Evolutionary conservation across 2,797 vertebrate species (phyloP).

Genomic region (Mico argentatus): DNA sequence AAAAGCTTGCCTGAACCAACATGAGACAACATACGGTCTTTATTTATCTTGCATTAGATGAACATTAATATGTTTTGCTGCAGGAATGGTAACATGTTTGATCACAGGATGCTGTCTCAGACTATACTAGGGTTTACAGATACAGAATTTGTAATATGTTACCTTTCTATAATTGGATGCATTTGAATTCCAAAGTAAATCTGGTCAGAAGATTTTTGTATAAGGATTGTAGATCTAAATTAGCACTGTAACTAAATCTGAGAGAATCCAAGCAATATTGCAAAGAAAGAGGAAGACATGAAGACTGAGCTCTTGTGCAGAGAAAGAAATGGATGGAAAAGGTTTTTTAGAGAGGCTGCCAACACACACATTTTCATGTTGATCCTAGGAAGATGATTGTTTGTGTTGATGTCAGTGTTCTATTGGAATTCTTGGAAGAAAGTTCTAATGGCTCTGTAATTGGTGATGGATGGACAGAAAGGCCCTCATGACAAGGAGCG

Average conservation of each 20-base stretch:
- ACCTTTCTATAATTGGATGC: background rate
- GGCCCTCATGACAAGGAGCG: background rate
- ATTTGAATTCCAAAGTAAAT: background rate
- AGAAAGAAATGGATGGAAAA: fast-evolving
- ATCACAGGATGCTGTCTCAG: background rate
- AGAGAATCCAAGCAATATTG: background rate
- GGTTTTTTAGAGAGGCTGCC: background rate
- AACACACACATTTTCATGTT: background rate
- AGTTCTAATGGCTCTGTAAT: background rate
- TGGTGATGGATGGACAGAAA: background rate
- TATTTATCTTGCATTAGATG: background rate
- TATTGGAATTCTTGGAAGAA: background rate
- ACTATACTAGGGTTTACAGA: background rate
- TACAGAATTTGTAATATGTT: background rate
- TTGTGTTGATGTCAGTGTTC: background rate
- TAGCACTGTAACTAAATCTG: background rate
- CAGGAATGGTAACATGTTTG: background rate
- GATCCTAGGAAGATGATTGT: background rate
- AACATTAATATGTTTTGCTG: background rate
- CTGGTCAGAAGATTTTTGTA: background rate
- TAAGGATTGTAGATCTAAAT: background rate
- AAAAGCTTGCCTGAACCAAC: background rate
- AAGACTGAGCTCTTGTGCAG: background rate
- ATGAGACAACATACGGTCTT: background rate
- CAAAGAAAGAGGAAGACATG: background rate